Conservation (phyloP, 2,888 invertebrate species). For the Rhodophaea formosa region DNA sequence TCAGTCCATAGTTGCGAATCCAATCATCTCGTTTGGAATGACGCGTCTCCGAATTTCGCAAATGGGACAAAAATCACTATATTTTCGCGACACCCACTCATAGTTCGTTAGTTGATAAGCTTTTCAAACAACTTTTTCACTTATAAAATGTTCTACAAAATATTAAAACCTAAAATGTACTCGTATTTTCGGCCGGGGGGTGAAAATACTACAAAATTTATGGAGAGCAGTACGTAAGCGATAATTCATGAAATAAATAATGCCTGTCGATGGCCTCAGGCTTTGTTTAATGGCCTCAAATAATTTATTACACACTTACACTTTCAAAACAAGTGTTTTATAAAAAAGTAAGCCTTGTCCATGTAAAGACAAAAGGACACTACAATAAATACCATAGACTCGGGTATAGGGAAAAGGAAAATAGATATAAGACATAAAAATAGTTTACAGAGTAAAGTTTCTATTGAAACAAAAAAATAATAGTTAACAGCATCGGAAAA, state of each 20-base stretch:
- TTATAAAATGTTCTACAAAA: not conserved
- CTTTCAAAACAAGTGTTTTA: no score
- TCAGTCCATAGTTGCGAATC: not conserved
- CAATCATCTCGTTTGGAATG: not conserved
- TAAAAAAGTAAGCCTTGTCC: no score
- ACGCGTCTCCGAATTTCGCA: not conserved
- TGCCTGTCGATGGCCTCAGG: not conserved
- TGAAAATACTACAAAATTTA: not conserved
- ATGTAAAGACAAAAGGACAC: not conserved
- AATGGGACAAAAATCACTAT: not conserved
- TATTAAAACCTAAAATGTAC: not conserved
- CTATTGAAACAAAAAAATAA: no score
- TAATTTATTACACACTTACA: no score
- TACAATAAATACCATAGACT: not conserved
- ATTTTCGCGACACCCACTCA: constrained; percentile 1
- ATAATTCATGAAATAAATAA: not conserved
- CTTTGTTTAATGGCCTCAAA: no score
- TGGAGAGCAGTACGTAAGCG: not conserved
- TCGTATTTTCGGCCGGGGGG: not conserved
- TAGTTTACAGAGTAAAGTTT: no score
- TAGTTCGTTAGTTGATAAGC: constrained; percentile 8
- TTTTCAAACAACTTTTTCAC: constrained; percentile 1
- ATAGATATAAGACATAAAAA: no score
- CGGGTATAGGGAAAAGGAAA: no score
- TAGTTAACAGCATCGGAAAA: no score